A percentile compares a stretch with the other conserved stretches of the same genome.
These are phyloP conservation scores for Carcina quercana DNA, from an alignment of 2,888 invertebrate species.

Conservation along the genomic window DNA sequence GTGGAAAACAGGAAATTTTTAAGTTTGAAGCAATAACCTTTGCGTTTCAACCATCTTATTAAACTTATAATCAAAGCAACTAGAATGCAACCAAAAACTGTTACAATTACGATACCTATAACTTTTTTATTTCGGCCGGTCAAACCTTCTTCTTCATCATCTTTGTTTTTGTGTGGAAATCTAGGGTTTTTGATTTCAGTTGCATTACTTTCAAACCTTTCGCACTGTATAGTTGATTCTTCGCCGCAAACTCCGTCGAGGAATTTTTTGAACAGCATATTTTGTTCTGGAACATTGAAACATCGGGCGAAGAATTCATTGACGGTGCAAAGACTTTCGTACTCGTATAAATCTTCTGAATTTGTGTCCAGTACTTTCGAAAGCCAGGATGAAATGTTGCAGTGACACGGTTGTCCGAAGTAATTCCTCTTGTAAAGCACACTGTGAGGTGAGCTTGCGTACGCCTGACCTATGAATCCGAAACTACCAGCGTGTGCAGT, in stretches of 20 bases:
- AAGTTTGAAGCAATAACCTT: constrained; percentile 66
- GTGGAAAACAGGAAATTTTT: constrained; percentile 56
- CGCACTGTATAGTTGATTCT: constrained; percentile 69
- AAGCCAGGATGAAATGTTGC: constrained; percentile 76
- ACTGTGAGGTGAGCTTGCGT: constrained; percentile 46
- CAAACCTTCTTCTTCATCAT: constrained; percentile 25
- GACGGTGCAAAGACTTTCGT: constrained; percentile 77
- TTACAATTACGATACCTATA: constrained; percentile 67
- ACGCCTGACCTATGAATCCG: constrained; percentile 73
- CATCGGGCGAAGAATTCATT: constrained; percentile 75
- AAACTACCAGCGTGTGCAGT: constrained; percentile 65
- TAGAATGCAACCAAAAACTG: constrained; percentile 64
- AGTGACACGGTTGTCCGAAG: constrained; percentile 77
- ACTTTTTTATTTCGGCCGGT: constrained; percentile 53
- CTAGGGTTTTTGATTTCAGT: constrained; percentile 60
- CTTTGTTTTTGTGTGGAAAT: constrained; percentile 52
- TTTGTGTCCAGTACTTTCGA: constrained; percentile 51
- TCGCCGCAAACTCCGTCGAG: constrained; percentile 74
- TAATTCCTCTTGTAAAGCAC: constrained; percentile 75
- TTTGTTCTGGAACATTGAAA: constrained; percentile 77
- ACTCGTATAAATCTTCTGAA: constrained; percentile 51
- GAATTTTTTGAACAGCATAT: constrained; percentile 77
- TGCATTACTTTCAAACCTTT: constrained; percentile 40
- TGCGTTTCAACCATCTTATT: constrained; percentile 72
- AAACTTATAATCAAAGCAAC: constrained; percentile 71